Conservation (phyloP, 1,140 invertebrate genomes). For the Drosophila nikananu region DNA sequence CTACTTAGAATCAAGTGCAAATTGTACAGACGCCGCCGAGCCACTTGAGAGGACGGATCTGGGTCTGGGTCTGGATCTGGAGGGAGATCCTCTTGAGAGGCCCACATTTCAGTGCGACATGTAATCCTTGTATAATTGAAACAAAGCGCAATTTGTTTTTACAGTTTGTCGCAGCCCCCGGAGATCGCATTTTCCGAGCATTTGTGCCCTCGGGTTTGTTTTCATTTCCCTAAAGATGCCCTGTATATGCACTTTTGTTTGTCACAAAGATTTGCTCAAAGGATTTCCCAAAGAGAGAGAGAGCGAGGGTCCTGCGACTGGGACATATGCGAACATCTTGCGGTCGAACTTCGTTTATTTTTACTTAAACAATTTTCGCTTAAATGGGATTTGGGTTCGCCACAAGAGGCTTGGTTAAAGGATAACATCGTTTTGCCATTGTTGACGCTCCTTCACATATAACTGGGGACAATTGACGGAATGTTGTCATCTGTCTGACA, state of each 20-base stretch:
- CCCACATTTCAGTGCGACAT: constrained; percentile 25
- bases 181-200: constrained; percentile 69
- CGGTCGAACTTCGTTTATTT: constrained; percentile 65
- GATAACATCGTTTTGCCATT: constrained; percentile 82
- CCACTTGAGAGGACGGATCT: constrained; percentile 58
- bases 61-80: neutral
- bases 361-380: constrained; percentile 79
- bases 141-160: constrained; percentile 82
- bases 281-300: constrained; percentile 46
- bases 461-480: constrained; percentile 57
- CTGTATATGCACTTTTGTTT: constrained; percentile 47
- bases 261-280: constrained; percentile 75
- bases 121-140: constrained; percentile 84
- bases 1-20: constrained; percentile 84
- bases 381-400: constrained; percentile 79
- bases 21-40: constrained; percentile 63
- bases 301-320: constrained; percentile 5
- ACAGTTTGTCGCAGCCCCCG: constrained; percentile 80
- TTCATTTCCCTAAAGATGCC: constrained; percentile 67
- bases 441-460: constrained; percentile 59
- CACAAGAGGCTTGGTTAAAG: constrained; percentile 82
- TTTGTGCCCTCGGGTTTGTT: constrained; percentile 59
- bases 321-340: constrained; percentile 67
- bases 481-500: constrained; percentile 71
- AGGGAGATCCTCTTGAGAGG: constrained; percentile 8